Percentiles rank a stretch among this genome's conserved stretches.
Conservation (phyloP, 2,888 invertebrate genomes). For the Lasiommata megera region DNA sequence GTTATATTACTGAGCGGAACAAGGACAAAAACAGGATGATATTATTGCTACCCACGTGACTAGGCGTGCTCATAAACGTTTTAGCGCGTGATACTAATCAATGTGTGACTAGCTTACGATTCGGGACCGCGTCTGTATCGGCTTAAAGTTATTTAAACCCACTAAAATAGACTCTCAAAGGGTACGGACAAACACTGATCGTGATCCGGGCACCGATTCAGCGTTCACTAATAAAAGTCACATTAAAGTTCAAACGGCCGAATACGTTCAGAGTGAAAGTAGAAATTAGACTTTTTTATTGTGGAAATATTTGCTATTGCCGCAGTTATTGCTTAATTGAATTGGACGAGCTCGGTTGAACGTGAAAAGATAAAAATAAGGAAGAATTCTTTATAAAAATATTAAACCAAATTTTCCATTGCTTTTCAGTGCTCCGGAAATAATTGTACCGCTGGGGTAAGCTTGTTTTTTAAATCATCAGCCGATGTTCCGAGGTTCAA, state of each 20-base stretch:
- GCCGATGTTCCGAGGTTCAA: too few species aligned
- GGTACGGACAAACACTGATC: background rate
- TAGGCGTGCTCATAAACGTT: too few species aligned
- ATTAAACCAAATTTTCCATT: too few species aligned
- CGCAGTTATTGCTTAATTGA: background rate
- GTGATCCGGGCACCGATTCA: background rate
- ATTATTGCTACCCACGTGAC: too few species aligned
- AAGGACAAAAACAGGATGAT: too few species aligned
- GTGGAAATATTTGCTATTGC: background rate
- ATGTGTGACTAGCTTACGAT: background rate
- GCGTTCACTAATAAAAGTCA: background rate
- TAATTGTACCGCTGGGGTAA: constrained; percentile 35
- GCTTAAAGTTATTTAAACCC: background rate
- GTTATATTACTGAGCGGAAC: too few species aligned
- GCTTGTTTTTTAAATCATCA: constrained; percentile 1
- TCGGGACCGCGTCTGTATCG: background rate
- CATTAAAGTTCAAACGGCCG: background rate
- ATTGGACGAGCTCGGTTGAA: background rate
- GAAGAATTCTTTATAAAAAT: too few species aligned
- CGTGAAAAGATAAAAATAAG: too few species aligned
- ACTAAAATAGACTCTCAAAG: background rate
- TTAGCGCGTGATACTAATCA: too few species aligned
- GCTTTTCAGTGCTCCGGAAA: constrained; percentile 34
- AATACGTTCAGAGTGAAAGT: background rate
- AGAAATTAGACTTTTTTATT: background rate